Percentiles rank a stretch among this genome's conserved stretches.
phyloP scores from a whole-genome alignment of 2,113 vertebrate species.

The Numida meleagris region DNA sequence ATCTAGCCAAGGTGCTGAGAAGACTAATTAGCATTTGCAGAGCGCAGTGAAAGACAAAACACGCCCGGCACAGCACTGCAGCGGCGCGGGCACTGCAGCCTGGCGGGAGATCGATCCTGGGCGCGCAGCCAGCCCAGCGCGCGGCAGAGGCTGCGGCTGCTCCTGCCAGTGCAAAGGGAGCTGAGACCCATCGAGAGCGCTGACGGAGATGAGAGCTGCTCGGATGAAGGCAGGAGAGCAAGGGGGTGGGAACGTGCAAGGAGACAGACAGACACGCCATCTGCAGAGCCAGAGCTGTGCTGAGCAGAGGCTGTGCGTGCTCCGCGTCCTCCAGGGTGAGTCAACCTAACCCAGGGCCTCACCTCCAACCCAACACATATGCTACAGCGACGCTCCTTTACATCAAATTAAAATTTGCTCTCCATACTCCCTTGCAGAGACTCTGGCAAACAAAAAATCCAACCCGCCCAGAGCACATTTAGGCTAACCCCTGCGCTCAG shows the following conservation, averaged over 20 bases:
- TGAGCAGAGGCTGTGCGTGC: not conserved
- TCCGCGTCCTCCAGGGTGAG: not conserved
- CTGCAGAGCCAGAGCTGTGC: accelerated
- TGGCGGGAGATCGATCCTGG: not conserved
- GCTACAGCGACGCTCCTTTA: not conserved
- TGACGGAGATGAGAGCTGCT: not conserved
- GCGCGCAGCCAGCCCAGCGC: not conserved
- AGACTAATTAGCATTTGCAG: slow-evolving; percentile 65
- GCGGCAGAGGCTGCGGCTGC: accelerated
- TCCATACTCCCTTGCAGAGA: not conserved
- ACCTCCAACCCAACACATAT: not conserved
- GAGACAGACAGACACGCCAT: not conserved
- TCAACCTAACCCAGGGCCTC: not conserved
- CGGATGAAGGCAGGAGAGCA: accelerated
- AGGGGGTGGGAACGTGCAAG: not conserved
- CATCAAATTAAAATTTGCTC: not conserved
- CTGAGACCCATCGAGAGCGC: not conserved
- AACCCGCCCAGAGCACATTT: not conserved
- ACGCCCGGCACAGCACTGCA: not conserved
- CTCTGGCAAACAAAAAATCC: not conserved
- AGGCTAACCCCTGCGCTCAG: not conserved
- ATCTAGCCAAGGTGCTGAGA: slow-evolving; percentile 32
- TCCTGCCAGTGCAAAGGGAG: accelerated
- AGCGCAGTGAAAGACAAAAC: not conserved
- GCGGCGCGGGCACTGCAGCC: not conserved